Conservation (phyloP, 2,113 vertebrate genomes). For the Phyllostomus discolor region DNA sequence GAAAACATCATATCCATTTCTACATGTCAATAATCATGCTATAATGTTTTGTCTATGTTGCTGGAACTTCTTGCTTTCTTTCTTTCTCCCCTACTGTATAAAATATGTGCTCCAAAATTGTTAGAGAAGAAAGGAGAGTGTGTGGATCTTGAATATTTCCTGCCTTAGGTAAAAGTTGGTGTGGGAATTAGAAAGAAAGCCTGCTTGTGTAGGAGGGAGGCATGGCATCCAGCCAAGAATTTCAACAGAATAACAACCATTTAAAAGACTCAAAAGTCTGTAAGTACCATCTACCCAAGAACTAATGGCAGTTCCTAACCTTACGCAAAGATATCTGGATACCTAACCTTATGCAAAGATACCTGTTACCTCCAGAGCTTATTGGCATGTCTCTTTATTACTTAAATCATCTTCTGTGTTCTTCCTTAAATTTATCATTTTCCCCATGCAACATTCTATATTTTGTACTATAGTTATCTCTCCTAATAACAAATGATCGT, state of each 20-base stretch:
- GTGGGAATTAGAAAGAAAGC: neutral
- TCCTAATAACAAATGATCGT: neutral
- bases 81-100: neutral
- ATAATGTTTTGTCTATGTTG: neutral
- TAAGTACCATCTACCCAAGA: neutral
- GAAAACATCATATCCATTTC: neutral
- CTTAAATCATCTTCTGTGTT: neutral
- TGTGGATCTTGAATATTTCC: neutral
- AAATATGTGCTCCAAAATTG: neutral
- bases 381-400: neutral
- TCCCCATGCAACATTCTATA: neutral
- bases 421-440: neutral
- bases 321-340: neutral
- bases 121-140: neutral
- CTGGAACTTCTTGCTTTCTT: neutral
- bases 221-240: neutral
- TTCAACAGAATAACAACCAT: neutral
- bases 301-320: neutral
- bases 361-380: neutral
- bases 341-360: neutral
- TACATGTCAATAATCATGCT: neutral
- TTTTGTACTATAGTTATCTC: neutral
- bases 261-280: neutral
- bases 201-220: neutral
- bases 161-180: neutral